A percentile compares a stretch with the other conserved stretches of the same genome.
Evolutionary conservation across 2,113 vertebrate genomes (phyloP).

Genomic region (Pollimyrus isidori): DNA sequence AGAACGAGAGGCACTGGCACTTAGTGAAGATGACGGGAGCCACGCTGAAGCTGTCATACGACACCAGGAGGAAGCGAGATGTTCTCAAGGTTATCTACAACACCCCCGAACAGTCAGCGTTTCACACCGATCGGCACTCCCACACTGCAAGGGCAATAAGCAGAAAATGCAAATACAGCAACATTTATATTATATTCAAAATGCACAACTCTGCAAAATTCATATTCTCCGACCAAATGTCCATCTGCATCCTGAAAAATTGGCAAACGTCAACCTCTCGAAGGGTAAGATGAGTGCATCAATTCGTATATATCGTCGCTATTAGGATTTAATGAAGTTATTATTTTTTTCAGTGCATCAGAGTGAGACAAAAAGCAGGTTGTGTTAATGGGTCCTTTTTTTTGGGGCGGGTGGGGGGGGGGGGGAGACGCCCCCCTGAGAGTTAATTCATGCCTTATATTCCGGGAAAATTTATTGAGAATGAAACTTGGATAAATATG

Average conservation of each 20-base stretch:
- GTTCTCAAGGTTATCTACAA: constrained; percentile 9
- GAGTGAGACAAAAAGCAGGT: neutral
- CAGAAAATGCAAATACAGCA: constrained; percentile 1
- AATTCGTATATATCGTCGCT: neutral
- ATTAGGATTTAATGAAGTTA: neutral
- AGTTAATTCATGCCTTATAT: neutral
- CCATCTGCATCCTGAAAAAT: neutral
- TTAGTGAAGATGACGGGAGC: neutral
- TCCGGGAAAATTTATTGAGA: neutral
- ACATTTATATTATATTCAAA: constrained; percentile 1
- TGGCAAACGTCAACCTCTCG: neutral
- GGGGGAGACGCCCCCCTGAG: neutral
- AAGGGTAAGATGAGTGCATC: neutral
- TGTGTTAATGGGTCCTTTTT: neutral
- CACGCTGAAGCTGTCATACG: constrained; percentile 8
- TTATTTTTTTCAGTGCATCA: neutral
- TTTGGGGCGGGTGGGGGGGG: no score
- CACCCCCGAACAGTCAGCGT: constrained; percentile 8
- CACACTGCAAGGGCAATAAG: neutral
- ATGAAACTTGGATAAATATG: neutral
- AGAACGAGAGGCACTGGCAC: neutral
- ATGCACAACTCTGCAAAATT: neutral
- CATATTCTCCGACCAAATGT: neutral
- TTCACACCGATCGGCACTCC: neutral
- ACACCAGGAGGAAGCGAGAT: constrained; percentile 6